Evolutionary conservation across 2,888 invertebrate species (phyloP).

Genomic region (Zaprionus obscuricornis): DNA sequence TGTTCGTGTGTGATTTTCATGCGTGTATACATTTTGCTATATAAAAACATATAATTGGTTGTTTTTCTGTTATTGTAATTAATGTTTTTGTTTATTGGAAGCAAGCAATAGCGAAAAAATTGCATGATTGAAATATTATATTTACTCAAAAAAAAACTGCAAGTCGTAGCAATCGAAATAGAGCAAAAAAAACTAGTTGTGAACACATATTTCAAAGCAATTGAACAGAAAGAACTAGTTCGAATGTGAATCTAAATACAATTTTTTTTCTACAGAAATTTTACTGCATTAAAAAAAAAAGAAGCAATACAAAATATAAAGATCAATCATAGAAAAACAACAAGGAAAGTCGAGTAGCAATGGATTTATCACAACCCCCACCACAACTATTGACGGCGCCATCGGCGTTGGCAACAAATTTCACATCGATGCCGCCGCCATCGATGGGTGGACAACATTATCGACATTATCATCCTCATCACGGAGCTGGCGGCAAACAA

Average conservation of each 20-base stretch:
- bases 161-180: slow-evolving; percentile 27
- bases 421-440: slow-evolving; percentile 75
- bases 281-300: slow-evolving; percentile 8
- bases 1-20: slow-evolving; percentile 14
- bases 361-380: slow-evolving; percentile 82
- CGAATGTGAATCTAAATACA: slow-evolving; percentile 4
- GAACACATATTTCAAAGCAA: no score
- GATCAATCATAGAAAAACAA: neutral
- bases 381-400: slow-evolving; percentile 77
- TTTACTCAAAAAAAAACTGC: no score
- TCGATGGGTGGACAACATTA: slow-evolving; percentile 77
- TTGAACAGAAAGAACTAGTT: neutral
- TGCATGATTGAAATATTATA: no score
- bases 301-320: slow-evolving; percentile 3
- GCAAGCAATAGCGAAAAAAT: no score
- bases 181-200: slow-evolving; percentile 39
- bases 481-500: slow-evolving; percentile 79
- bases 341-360: slow-evolving; percentile 21
- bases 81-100: neutral
- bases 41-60: neutral
- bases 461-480: slow-evolving; percentile 76
- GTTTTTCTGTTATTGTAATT: neutral
- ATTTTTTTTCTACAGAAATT: slow-evolving; percentile 14
- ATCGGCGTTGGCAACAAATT: slow-evolving; percentile 79
- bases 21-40: neutral